Conservation (phyloP, 2,888 invertebrate genomes). For the Drosophila nr. medialis region DNA sequence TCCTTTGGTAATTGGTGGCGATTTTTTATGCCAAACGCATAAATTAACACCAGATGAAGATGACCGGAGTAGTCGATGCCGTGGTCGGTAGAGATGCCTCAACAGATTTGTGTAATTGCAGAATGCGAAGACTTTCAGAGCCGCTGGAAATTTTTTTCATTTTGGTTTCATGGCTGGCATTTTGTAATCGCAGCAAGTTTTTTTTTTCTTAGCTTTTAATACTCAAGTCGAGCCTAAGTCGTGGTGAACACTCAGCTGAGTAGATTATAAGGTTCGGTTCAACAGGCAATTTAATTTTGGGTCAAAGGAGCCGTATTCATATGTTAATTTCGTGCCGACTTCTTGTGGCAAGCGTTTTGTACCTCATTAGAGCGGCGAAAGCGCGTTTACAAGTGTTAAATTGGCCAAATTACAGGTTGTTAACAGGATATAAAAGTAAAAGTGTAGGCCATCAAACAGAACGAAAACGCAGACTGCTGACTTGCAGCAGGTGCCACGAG, state of each 20-base stretch:
- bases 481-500: constrained; percentile 46
- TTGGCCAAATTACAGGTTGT: constrained; percentile 78
- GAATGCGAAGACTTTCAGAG: constrained; percentile 37
- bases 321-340: constrained; percentile 67
- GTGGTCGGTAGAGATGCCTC: constrained; percentile 29
- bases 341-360: constrained; percentile 70
- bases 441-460: constrained; percentile 55
- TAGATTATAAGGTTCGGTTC: constrained; percentile 62
- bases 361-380: constrained; percentile 80
- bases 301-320: constrained; percentile 58
- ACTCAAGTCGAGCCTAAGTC: constrained; percentile 34
- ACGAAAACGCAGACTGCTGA: constrained; percentile 21
- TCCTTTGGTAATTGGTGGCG: constrained; percentile 74
- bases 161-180: constrained; percentile 8
- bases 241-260: background rate
- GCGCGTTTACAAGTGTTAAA: constrained; percentile 81
- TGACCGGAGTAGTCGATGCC: constrained; percentile 5
- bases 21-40: constrained; percentile 74
- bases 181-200: constrained; percentile 37
- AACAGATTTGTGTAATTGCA: constrained; percentile 77
- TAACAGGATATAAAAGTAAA: constrained; percentile 80
- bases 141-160: background rate
- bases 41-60: constrained; percentile 74
- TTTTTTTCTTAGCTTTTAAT: constrained; percentile 55
- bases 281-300: constrained; percentile 69